Percentiles rank a stretch among this genome's conserved stretches.
These are phyloP conservation scores for Philypnodon macrostomus DNA, from an alignment of 2,797 vertebrate genomes.

Conservation along the genomic window DNA sequence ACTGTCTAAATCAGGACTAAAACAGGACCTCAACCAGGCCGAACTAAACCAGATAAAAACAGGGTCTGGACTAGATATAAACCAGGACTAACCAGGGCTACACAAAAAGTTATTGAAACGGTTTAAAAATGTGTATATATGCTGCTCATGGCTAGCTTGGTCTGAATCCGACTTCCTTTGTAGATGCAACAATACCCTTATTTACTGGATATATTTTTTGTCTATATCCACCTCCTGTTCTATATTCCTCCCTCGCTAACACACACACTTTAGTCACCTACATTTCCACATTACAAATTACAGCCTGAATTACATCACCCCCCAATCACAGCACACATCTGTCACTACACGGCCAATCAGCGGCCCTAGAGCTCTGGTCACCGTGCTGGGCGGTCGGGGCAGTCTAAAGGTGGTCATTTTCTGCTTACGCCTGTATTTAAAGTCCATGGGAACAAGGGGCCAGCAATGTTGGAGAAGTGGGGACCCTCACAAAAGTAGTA, in stretches of 20 bases:
- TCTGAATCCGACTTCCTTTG: too few species aligned
- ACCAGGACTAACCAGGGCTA: too few species aligned
- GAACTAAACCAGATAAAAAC: too few species aligned
- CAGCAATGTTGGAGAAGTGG: conserved; percentile 57
- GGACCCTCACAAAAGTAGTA: conserved; percentile 42
- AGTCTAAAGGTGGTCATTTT: conserved; percentile 72
- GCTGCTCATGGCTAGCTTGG: too few species aligned
- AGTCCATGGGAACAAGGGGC: conserved; percentile 65
- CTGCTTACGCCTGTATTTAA: conserved; percentile 69
- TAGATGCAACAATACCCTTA: too few species aligned
- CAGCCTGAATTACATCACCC: conserved; percentile 61
- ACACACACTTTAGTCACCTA: conserved; percentile 60
- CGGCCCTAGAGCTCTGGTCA: conserved; percentile 43
- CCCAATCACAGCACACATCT: conserved; percentile 69
- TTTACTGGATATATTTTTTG: too few species aligned
- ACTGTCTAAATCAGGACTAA: too few species aligned
- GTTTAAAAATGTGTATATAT: too few species aligned
- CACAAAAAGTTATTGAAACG: too few species aligned
- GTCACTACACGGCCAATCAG: conserved; percentile 66
- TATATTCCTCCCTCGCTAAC: conserved; percentile 8
- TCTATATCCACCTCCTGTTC: too few species aligned
- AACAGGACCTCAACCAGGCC: too few species aligned
- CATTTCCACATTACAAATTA: conserved; percentile 75
- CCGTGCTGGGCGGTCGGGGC: conserved; percentile 52
- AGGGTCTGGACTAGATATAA: too few species aligned